A percentile compares a stretch with the other conserved stretches of the same genome.
phyloP scores from a whole-genome alignment of 2,888 invertebrate genomes.

The Cryptus viduatorius region DNA sequence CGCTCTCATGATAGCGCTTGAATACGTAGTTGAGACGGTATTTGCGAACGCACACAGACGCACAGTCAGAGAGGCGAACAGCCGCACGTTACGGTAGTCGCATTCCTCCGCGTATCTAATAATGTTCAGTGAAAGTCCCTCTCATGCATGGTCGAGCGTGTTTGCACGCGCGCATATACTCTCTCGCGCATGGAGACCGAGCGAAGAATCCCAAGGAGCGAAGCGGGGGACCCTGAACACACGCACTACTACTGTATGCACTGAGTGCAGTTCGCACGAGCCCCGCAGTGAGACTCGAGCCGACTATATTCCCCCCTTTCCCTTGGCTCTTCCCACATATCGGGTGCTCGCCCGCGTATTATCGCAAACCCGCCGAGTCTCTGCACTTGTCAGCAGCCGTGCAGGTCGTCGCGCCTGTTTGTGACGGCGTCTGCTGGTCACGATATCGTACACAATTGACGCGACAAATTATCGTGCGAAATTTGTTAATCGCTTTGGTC shows the following conservation, averaged over 20 bases:
- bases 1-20: slow-evolving; percentile 44
- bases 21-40: slow-evolving; percentile 44
- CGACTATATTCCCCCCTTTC: slow-evolving; percentile 47
- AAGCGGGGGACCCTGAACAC: slow-evolving; percentile 36
- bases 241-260: slow-evolving; percentile 55
- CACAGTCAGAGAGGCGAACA: slow-evolving; percentile 50
- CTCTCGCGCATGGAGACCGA: slow-evolving; percentile 44
- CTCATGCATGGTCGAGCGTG: slow-evolving; percentile 79
- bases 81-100: slow-evolving; percentile 82
- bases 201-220: slow-evolving; percentile 45
- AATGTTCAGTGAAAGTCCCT: slow-evolving; percentile 83
- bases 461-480: slow-evolving; percentile 38
- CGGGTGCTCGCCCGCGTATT: slow-evolving; percentile 28
- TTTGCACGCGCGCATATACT: slow-evolving; percentile 77
- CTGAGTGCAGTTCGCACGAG: slow-evolving; percentile 47
- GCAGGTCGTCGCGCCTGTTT: slow-evolving; percentile 11
- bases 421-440: slow-evolving; percentile 39
- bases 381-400: slow-evolving; percentile 58
- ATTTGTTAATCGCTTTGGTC: slow-evolving; percentile 15
- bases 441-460: slow-evolving; percentile 55
- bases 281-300: slow-evolving; percentile 53
- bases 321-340: slow-evolving; percentile 43
- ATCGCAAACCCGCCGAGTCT: slow-evolving; percentile 46
- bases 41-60: slow-evolving; percentile 27
- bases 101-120: slow-evolving; percentile 84